These are phyloP conservation scores for Poecilia latipinna DNA, from an alignment of 2,113 vertebrate genomes.

Conservation along the genomic window DNA sequence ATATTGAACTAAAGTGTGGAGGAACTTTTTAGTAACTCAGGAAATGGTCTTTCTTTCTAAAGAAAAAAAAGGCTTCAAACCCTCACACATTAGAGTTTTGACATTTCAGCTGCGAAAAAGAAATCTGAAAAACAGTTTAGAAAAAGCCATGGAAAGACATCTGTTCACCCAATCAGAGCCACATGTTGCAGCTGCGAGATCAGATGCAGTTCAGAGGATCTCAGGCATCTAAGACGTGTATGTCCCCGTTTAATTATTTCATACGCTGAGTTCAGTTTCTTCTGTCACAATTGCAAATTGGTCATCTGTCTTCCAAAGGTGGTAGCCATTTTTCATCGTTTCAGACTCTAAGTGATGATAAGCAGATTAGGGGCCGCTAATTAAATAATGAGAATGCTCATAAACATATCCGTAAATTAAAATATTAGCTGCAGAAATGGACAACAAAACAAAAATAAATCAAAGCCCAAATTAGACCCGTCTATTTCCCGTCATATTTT, in stretches of 20 bases:
- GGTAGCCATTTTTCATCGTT: conserved; percentile 11
- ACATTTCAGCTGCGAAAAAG: too few species aligned
- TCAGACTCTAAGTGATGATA: conserved; percentile 8
- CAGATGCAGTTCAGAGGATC: neutral
- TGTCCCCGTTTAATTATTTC: conserved; percentile 4
- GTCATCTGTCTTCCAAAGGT: conserved; percentile 26
- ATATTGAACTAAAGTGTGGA: neutral
- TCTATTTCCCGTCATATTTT: neutral
- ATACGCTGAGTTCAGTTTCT: neutral
- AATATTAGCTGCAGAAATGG: neutral
- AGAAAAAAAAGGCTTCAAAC: too few species aligned
- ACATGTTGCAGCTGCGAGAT: neutral
- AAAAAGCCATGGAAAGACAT: neutral
- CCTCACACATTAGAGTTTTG: too few species aligned
- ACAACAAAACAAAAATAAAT: neutral
- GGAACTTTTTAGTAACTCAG: neutral
- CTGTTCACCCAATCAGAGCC: neutral
- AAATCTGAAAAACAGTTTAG: neutral
- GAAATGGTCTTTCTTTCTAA: neutral
- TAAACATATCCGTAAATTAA: conserved; percentile 21
- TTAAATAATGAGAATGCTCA: conserved; percentile 3
- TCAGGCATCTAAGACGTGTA: neutral
- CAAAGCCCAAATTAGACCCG: neutral
- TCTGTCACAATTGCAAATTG: neutral
- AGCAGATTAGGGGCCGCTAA: conserved; percentile 13